Percentiles rank a stretch among this genome's conserved stretches.
Conservation (phyloP, 2,888 invertebrate species). For the Ctena decussata region DNA sequence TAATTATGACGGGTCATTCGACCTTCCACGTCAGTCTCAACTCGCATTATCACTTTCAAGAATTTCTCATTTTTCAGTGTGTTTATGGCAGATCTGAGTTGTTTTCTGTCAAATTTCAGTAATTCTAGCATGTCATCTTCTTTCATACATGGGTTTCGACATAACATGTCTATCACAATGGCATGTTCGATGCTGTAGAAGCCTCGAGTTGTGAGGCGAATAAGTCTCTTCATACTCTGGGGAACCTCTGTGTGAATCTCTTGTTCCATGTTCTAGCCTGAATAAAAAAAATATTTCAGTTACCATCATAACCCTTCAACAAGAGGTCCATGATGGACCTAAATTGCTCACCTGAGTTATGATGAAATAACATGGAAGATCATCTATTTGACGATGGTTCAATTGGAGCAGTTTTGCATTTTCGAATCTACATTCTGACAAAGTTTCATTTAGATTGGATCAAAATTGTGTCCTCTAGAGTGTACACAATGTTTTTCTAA, state of each 20-base stretch:
- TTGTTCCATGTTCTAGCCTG: constrained; percentile 77
- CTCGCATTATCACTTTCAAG: constrained; percentile 91
- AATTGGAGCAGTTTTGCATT: too few species aligned
- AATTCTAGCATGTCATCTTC: constrained; percentile 92
- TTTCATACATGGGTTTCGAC: constrained; percentile 94
- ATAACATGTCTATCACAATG: constrained; percentile 97
- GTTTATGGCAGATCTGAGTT: constrained; percentile 94
- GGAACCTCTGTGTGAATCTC: constrained; percentile 94
- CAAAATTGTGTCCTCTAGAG: too few species aligned
- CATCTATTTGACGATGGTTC: too few species aligned
- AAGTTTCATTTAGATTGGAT: too few species aligned
- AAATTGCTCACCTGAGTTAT: too few species aligned
- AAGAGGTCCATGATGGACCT: too few species aligned
- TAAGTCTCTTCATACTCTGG: constrained; percentile 95
- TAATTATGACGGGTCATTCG: constrained; percentile 98
- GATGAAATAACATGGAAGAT: too few species aligned
- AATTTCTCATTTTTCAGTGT: constrained; percentile 96
- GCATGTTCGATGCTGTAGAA: constrained; percentile 98
- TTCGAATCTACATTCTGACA: too few species aligned
- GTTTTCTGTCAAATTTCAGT: constrained; percentile 96
- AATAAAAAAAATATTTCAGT: too few species aligned
- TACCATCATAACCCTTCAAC: too few species aligned
- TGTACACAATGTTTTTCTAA: too few species aligned
- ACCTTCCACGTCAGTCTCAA: constrained; percentile 98
- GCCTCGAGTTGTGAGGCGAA: constrained; percentile 95